These are phyloP conservation scores for Pangasius larnaudii DNA, from an alignment of 2,797 vertebrate species.

Conservation along the genomic window DNA sequence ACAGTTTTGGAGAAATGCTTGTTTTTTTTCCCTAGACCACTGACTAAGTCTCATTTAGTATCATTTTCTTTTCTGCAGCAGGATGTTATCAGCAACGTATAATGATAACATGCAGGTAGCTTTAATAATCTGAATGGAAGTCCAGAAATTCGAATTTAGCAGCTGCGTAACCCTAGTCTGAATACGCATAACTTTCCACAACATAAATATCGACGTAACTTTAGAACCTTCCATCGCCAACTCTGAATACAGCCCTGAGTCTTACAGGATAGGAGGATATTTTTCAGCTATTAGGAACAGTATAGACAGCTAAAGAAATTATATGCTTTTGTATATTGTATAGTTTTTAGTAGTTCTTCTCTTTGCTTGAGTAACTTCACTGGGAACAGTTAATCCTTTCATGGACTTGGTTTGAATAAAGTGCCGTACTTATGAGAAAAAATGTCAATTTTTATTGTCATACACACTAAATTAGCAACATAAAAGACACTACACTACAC, in stretches of 20 bases:
- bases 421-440: not conserved
- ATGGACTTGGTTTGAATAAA: not conserved
- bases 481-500: not conserved
- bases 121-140: not conserved
- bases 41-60: not conserved
- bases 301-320: not conserved
- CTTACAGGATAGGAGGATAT: no score
- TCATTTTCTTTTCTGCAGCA: not conserved
- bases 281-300: not conserved
- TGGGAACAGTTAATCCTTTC: not conserved
- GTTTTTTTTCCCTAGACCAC: not conserved
- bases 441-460: not conserved
- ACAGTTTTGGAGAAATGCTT: no score
- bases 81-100: not conserved
- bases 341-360: not conserved
- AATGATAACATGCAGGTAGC: not conserved
- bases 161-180: not conserved
- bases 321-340: not conserved
- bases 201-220: not conserved
- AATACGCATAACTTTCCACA: not conserved
- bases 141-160: not conserved
- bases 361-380: not conserved
- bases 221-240: not conserved
- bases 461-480: not conserved
- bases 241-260: not conserved